Evolutionary conservation across 2,113 vertebrate species (phyloP), one percentile per base, ranked within the genome.

Genomic region (Copsychus sechellarum): DNA sequence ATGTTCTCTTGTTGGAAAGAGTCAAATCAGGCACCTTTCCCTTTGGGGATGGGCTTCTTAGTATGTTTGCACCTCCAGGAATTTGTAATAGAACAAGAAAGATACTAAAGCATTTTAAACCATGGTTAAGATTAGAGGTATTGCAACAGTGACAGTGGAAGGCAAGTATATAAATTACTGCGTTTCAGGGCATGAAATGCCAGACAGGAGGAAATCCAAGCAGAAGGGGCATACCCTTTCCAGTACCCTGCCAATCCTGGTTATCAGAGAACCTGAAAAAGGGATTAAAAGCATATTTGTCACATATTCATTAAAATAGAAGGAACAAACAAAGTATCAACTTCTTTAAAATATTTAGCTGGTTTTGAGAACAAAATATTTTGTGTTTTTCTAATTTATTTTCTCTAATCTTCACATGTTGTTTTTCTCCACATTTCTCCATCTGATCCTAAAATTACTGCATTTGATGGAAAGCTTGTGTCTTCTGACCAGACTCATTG

Each of bases 351-450:
- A 57, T 70, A 57, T 6, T 42, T 66, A 21, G 0, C 19, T 92
- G 31, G 1, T 76, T 88, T 79, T 62, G 22, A 67, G 28, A 53
- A 71, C 9, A 74, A 93, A 66, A 51, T 33, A 51, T n/a, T 58
- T 45, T 18, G 8, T 18, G 8, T 2, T 64, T 89, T 77, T 65
- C 25, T 56, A 51, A 51, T 76, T 50, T 47, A 29, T 15, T 86
- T 11, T 64, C 77, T 77, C 58, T 16, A 58, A 18, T 64, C 11
- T 56, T 77, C 24, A 29, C 0, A 0, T 38, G 7, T 18, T 69
- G 7, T 12, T 90, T 81, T 95, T 69, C 26, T 64, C 7, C 12
- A n/a, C 18, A 34, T 83, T 84, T 72, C 50, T 62, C 40, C 19
- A 21, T 8, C 34, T 80, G 3, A 6, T 40, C 65, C 78, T 85